phyloP scores from a whole-genome alignment of 2,888 invertebrate genomes.

The Zaprionus obscuricornis region DNA sequence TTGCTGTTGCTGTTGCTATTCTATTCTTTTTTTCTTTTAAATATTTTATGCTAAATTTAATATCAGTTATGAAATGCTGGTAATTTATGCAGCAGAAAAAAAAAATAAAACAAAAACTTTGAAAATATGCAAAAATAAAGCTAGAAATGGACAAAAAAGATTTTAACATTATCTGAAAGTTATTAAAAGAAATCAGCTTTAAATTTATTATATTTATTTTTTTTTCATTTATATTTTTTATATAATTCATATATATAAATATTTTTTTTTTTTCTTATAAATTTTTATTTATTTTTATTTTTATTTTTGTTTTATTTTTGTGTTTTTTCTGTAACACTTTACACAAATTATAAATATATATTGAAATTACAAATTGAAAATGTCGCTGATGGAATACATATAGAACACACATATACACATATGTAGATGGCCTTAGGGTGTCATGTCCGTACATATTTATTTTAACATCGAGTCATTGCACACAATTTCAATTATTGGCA shows the following conservation, averaged over 20 bases:
- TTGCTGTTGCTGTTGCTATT: not conserved
- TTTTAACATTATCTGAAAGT: too few relatives aligned
- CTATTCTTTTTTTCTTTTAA: constrained; percentile 34
- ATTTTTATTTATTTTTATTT: too few relatives aligned
- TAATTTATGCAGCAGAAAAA: constrained; percentile 24
- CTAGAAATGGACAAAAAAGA: too few relatives aligned
- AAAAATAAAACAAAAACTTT: not conserved
- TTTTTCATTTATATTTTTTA: too few relatives aligned
- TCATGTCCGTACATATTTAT: constrained; percentile 17
- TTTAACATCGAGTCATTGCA: constrained; percentile 26
- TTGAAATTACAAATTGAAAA: not conserved
- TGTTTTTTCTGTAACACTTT: too few relatives aligned
- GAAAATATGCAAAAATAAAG: too few relatives aligned
- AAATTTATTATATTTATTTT: too few relatives aligned
- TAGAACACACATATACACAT: too few relatives aligned
- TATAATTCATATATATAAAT: too few relatives aligned
- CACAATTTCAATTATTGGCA: constrained; percentile 35
- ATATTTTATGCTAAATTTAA: constrained; percentile 51
- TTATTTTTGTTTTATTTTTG: too few relatives aligned
- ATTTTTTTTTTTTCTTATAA: too few relatives aligned
- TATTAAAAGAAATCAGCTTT: too few relatives aligned
- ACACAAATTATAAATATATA: not conserved
- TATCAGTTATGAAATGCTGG: constrained; percentile 44
- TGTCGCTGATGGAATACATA: not conserved
- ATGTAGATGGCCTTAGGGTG: not conserved